phyloP scores from a whole-genome alignment of 2,113 vertebrate species.

The Deroptyus accipitrinus region DNA sequence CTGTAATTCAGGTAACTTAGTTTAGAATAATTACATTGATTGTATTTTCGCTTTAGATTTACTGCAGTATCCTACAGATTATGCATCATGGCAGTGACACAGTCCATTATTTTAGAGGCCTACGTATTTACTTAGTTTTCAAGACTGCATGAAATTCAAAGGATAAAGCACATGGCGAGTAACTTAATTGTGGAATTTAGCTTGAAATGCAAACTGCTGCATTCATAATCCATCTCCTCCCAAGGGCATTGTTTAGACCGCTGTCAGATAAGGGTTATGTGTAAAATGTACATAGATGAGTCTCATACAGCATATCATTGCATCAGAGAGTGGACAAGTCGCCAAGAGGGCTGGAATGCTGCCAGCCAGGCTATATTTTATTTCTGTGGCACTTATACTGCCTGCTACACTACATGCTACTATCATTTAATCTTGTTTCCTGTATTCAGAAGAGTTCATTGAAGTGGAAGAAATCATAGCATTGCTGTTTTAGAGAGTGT shows the following conservation, averaged over 20 bases:
- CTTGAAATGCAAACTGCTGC: not conserved
- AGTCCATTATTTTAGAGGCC: not conserved
- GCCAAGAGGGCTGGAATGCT: not conserved
- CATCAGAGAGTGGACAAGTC: not conserved
- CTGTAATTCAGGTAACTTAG: not conserved
- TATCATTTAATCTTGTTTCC: not conserved
- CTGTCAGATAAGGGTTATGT: not conserved
- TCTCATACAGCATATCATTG: not conserved
- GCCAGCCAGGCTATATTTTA: not conserved
- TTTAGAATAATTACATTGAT: not conserved
- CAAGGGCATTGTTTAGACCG: not conserved
- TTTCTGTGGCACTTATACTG: not conserved
- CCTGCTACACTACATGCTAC: not conserved
- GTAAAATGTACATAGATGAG: not conserved
- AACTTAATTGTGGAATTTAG: constrained; percentile 24
- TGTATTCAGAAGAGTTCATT: not conserved
- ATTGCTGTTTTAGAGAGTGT: not conserved
- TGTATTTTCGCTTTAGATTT: not conserved
- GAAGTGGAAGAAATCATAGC: not conserved
- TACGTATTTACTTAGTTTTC: not conserved
- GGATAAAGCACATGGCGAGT: constrained; percentile 4
- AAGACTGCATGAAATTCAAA: not conserved
- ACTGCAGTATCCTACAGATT: not conserved
- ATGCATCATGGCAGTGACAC: not conserved
- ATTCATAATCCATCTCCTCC: not conserved